These are phyloP conservation scores for Stratiolaelaps scimitus DNA, from an alignment of 1,140 invertebrate species.

Conservation along the genomic window DNA sequence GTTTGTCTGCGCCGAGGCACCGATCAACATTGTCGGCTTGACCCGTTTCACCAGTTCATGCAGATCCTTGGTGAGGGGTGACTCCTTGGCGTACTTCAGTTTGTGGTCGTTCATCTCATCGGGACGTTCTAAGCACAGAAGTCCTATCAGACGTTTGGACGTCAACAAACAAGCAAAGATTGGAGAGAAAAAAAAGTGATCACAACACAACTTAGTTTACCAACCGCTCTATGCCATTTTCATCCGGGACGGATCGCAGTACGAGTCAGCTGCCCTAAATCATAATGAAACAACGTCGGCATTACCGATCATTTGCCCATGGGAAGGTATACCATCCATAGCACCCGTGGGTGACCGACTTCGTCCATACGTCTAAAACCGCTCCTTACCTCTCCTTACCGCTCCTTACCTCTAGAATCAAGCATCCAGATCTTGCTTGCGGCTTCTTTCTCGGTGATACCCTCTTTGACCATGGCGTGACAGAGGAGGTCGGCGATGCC, in stretches of 20 bases:
- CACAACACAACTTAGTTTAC: no score
- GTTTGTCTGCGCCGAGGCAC: conserved; percentile 70
- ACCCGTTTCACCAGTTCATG: conserved; percentile 62
- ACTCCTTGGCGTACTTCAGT: conserved; percentile 64
- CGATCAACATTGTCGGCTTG: conserved; percentile 71
- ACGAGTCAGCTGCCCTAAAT: no score
- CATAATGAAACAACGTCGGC: conserved; percentile 3
- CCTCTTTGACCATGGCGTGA: conserved; percentile 66
- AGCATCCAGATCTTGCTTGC: conserved; percentile 60
- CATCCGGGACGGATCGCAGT: no score
- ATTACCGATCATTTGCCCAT: background rate
- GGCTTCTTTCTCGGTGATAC: conserved; percentile 59
- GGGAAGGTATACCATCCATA: background rate
- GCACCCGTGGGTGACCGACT: conserved; percentile 23
- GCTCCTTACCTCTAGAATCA: conserved; percentile 43
- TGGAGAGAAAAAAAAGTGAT: no score
- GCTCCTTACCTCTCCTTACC: conserved; percentile 36
- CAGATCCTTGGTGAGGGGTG: conserved; percentile 59
- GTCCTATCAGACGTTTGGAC: background rate
- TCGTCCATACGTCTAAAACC: conserved; percentile 30
- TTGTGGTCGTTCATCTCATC: conserved; percentile 52
- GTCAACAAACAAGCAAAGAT: no score
- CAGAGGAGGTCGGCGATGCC: conserved; percentile 75
- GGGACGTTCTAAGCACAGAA: conserved; percentile 29
- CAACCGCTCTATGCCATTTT: no score